A percentile compares a stretch with the other conserved stretches of the same genome.
Conservation (phyloP, 2,888 invertebrate genomes). For the Deilephila porcellus region DNA sequence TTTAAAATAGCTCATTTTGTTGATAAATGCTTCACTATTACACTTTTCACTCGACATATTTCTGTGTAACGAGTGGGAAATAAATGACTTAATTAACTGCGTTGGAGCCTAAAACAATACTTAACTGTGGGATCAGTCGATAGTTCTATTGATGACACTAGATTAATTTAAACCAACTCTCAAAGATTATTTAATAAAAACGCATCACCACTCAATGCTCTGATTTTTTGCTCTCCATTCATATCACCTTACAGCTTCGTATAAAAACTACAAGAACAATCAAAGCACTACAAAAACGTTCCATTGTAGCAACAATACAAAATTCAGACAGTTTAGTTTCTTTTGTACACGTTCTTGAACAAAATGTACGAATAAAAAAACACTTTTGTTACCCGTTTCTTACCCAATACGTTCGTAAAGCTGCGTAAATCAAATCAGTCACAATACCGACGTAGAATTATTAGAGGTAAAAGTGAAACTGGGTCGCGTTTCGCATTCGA, state of each 20-base stretch:
- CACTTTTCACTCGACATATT: no score
- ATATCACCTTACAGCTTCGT: background rate
- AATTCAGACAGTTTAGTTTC: conserved; percentile 15
- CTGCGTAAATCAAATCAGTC: conserved; percentile 44
- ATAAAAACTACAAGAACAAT: conserved; percentile 23
- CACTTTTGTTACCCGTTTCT: conserved; percentile 26
- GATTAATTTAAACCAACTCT: background rate
- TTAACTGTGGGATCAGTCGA: no score
- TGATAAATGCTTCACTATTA: no score
- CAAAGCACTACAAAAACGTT: conserved; percentile 20
- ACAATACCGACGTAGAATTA: conserved; percentile 44
- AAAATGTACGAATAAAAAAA: conserved; percentile 18
- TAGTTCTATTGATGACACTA: no score
- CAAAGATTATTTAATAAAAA: background rate
- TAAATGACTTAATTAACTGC: no score
- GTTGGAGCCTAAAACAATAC: no score
- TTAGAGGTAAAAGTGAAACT: conserved; percentile 57
- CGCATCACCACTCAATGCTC: background rate
- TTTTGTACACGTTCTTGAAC: conserved; percentile 25
- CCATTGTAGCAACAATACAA: conserved; percentile 14
- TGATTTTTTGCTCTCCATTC: background rate
- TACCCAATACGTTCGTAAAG: conserved; percentile 22
- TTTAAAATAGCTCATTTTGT: no score
- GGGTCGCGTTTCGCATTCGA: conserved; percentile 64
- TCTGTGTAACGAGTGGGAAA: no score